Evolutionary conservation across 2,113 vertebrate species (phyloP).

Genomic region (Aleadryas rufinucha): DNA sequence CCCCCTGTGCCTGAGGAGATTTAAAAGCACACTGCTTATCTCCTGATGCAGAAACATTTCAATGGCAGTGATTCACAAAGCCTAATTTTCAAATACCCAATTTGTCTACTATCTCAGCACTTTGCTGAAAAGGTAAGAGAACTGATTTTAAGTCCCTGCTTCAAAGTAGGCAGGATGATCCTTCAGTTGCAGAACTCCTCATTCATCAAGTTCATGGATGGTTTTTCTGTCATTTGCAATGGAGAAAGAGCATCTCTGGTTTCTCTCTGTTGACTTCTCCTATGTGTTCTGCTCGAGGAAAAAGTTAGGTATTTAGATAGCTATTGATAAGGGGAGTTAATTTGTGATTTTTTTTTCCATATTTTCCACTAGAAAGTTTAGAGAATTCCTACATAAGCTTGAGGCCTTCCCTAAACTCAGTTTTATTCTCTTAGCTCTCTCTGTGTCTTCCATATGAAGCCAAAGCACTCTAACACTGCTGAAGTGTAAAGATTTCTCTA

Average conservation of each 20-base stretch:
- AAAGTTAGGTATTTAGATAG: neutral
- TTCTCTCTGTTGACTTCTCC: neutral
- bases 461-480: neutral
- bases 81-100: neutral
- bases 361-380: neutral
- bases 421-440: neutral
- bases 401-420: neutral
- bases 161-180: neutral
- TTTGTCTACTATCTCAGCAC: neutral
- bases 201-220: rapidly evolving
- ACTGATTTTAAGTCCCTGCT: neutral
- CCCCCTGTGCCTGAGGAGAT: neutral
- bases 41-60: neutral
- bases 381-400: rapidly evolving
- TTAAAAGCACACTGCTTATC: neutral
- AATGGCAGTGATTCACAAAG: neutral
- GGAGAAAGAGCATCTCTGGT: rapidly evolving
- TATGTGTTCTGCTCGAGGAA: rapidly evolving
- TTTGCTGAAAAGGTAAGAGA: neutral
- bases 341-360: neutral
- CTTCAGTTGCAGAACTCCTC: neutral
- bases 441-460: neutral
- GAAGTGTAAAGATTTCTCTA: neutral
- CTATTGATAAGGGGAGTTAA: neutral
- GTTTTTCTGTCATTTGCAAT: neutral